Evolutionary conservation across 1,140 invertebrate species (phyloP), one percentile per base, ranked within the genome.

Genomic region (Ridgeia piscesae): DNA sequence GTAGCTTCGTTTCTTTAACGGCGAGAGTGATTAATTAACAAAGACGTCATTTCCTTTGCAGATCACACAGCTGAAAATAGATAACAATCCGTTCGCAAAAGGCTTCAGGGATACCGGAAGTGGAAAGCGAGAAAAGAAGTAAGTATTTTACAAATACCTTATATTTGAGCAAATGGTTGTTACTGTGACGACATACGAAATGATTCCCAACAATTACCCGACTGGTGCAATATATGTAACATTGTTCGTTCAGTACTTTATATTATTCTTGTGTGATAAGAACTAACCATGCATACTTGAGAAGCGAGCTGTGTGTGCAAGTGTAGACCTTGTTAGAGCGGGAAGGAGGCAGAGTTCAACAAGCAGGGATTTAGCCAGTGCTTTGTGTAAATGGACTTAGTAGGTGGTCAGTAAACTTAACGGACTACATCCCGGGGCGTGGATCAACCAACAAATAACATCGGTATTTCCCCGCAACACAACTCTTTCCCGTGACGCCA

Each of bases 61-160:
- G 98, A 99, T 99, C 94, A 99, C 98, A 93, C 99, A 99, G 96
- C 96, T 99, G 95, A 99, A 99, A 97, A 99, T 99, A 95, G 98
- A 99, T 97, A 98, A 98, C 96, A 99, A 99, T 97, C 98, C 98
- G 92, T 99, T 99, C 95, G 98, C 98, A 89, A 99, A 99, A 96
- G 98, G 98, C 93, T 99, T 99, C 95, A 97, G 98, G 92, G 98
- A 99, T 96, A 99, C 98, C 58, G 98, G 98, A 0, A 94, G 95
- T 88, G 95, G 95, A 88, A 94, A 94, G 91, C 92, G 95, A 93
- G 95, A 95, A 91, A 96, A 96, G 94, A 95, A 95, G 95, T 96
- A 89, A 92, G 92, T 92, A 34, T 34, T 91, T 91, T 1, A 31
- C 17, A 77, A 77, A 1, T 31, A 77, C 58, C 0, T 77, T 31